A percentile compares a stretch with the other conserved stretches of the same genome.
Conservation (phyloP, 2,888 invertebrate genomes). For the Drosophila lutescens region DNA sequence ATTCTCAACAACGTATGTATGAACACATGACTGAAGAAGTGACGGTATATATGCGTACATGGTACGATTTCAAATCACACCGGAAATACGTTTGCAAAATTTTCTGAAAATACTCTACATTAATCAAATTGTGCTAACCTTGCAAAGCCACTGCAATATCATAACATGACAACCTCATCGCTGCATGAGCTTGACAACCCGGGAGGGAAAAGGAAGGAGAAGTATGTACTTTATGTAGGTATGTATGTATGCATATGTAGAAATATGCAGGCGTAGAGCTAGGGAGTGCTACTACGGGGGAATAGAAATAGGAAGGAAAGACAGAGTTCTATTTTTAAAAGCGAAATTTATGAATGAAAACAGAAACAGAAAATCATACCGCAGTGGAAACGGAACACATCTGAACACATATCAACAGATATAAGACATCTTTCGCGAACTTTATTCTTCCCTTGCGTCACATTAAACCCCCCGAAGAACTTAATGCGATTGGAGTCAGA, state of each 20-base stretch:
- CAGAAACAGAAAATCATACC: constrained; percentile 19
- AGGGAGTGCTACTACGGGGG: constrained; percentile 11
- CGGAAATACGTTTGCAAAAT: constrained; percentile 54
- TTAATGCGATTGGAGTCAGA: neutral
- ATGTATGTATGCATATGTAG: neutral
- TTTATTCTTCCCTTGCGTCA: neutral
- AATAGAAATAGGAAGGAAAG: constrained; percentile 24
- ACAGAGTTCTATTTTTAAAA: constrained; percentile 29
- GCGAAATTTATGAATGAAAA: constrained; percentile 31
- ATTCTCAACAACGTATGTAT: too few relatives aligned
- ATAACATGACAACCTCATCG: constrained; percentile 5
- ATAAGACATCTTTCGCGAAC: neutral
- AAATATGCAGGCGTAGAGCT: constrained; percentile 1
- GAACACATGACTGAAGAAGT: neutral
- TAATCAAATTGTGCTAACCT: constrained; percentile 37
- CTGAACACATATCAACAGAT: neutral
- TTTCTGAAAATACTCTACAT: constrained; percentile 48
- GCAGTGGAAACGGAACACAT: constrained; percentile 8
- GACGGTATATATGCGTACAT: neutral
- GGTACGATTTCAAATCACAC: constrained; percentile 11
- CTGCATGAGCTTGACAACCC: neutral
- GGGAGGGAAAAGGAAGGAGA: neutral
- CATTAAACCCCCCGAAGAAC: neutral
- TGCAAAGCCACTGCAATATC: constrained; percentile 13
- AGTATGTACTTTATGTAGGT: neutral